Evolutionary conservation across 1,140 invertebrate species (phyloP).

Genomic region (Brachionus rubens): DNA sequence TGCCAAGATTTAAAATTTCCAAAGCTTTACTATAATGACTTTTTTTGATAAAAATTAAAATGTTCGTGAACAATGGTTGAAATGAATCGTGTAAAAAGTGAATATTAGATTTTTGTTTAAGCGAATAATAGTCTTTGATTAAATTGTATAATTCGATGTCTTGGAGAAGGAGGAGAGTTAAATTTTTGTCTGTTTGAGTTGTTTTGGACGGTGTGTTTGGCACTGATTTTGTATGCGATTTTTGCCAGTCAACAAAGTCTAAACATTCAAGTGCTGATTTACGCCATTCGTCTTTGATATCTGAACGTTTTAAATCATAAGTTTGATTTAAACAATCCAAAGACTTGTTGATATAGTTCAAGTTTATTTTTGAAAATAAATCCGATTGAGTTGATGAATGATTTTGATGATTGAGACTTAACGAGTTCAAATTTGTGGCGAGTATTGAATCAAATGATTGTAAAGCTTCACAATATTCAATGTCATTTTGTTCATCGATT

Average conservation of each 20-base stretch:
- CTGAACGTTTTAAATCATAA: background rate
- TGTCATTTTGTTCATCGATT: slow-evolving; percentile 18
- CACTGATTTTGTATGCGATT: background rate
- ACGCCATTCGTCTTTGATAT: slow-evolving; percentile 24
- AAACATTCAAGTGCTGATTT: background rate
- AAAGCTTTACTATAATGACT: slow-evolving; percentile 36
- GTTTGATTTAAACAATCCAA: background rate
- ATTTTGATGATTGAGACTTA: background rate
- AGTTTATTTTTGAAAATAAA: background rate
- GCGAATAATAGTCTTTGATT: background rate
- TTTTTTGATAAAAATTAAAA: slow-evolving; percentile 39
- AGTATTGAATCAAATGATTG: background rate
- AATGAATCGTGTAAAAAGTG: slow-evolving; percentile 32
- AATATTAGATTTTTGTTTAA: background rate
- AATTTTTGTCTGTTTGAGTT: background rate
- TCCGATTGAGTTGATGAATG: background rate
- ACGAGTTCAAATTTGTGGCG: background rate
- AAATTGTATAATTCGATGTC: slow-evolving; percentile 25
- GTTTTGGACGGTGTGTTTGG: background rate
- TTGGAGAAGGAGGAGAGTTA: background rate
- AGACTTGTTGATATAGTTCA: slow-evolving; percentile 13
- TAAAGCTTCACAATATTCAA: slow-evolving; percentile 12
- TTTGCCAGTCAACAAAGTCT: slow-evolving; percentile 34
- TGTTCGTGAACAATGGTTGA: slow-evolving; percentile 24
- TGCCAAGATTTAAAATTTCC: slow-evolving; percentile 30